A percentile compares a stretch with the other conserved stretches of the same genome.
Conservation (phyloP, 2,797 vertebrate genomes). For the Apogon talboti region DNA sequence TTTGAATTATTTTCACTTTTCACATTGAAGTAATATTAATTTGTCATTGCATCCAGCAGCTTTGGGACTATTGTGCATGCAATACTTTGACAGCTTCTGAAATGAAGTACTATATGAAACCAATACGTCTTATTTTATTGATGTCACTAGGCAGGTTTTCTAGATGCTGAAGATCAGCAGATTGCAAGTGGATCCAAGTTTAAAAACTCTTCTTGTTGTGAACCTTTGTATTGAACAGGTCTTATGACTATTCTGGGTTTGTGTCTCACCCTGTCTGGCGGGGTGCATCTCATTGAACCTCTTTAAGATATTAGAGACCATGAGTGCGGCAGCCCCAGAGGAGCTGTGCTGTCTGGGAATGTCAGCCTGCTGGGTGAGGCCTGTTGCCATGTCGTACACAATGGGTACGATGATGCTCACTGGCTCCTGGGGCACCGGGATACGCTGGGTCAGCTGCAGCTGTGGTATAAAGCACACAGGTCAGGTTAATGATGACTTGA, state of each 20-base stretch:
- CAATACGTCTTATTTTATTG: too few species aligned
- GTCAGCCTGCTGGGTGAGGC: slow-evolving; percentile 98
- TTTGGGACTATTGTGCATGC: too few species aligned
- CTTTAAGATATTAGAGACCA: slow-evolving; percentile 98
- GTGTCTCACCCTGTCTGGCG: slow-evolving; percentile 90
- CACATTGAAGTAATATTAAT: too few species aligned
- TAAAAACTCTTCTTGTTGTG: not conserved
- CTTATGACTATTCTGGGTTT: slow-evolving; percentile 17
- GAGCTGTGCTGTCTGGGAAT: slow-evolving; percentile 98
- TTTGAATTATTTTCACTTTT: too few species aligned
- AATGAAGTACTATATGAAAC: too few species aligned
- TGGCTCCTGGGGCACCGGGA: slow-evolving; percentile 92
- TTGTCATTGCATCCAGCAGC: too few species aligned
- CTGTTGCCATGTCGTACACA: slow-evolving; percentile 98
- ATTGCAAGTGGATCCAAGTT: not conserved
- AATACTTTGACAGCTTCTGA: too few species aligned
- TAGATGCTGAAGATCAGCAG: too few species aligned
- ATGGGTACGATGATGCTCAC: slow-evolving; percentile 98
- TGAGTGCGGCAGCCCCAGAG: slow-evolving; percentile 94
- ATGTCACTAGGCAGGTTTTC: not conserved
- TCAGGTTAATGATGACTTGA: not conserved
- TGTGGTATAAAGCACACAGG: slow-evolving; percentile 65
- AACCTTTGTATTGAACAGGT: not conserved
- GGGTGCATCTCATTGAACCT: slow-evolving; percentile 98
- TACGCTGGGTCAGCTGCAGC: slow-evolving; percentile 97